Base-by-base conservation (phyloP, 37 sponge, comb jelly and placozoan species). In the Bolinopsis microptera region DNA sequence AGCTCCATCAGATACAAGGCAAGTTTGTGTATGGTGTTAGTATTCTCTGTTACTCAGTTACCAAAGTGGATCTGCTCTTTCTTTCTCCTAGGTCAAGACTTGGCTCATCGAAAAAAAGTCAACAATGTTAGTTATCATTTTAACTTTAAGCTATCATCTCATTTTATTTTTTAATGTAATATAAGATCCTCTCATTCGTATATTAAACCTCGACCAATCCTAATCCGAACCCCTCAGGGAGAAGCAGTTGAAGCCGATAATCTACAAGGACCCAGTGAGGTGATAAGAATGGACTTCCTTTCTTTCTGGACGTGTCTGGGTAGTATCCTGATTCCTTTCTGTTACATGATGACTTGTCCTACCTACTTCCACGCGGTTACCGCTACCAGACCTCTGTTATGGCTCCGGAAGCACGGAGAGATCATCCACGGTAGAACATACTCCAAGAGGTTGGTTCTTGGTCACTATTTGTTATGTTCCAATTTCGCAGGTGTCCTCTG, bases 301-400 rank as follows among this genome's bases (percentile, higher is more conserved):
- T 86, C 90, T 38, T 86, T 86, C 61, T 86, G 90, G 90, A 86
- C 90, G 26, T 86, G 90, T 40, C 32, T 86, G 22, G 90, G 90
- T 1, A 41, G 61, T 26, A 38, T 86, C 25, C 23, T 86, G 30
- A 86, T 86, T 48, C 90, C 90, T 8, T 23, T 86, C 41, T 86
- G 90, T 48, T 86, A 86, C 30, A 39, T 86, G 61, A 41, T 86
- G 61, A 86, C 90, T 3, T 86, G 90, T 27, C 90, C 90, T 0
- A 86, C 90, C 41, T 86, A 86, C 61, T 86, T 86, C 90, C 90
- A 86, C 61, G 90, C 90, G 22, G 90, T 86, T 24, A 86, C 90
- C 8, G 34, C 90, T 30, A 86, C 90, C 26, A 86, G 35, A 24
- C 38, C 61, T 2, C 90, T 86, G 27, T 3, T 23, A 0, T 86